phyloP scores from a whole-genome alignment of 2,888 invertebrate genomes.

The Pristionchus entomophagus region DNA sequence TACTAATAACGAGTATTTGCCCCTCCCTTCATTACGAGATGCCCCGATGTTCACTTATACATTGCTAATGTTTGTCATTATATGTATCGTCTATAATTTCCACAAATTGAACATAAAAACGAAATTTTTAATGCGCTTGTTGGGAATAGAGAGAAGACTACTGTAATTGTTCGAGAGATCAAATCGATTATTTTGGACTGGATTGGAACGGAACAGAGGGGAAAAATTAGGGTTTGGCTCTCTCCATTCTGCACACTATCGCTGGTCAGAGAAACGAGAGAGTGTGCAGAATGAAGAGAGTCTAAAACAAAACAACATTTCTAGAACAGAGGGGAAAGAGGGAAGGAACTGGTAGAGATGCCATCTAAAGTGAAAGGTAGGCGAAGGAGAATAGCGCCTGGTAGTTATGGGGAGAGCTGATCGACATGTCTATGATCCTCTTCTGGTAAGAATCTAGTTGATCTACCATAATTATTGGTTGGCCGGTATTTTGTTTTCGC shows the following conservation, averaged over 20 bases:
- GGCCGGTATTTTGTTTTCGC: no score
- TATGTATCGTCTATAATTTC: no score
- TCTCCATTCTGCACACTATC: no score
- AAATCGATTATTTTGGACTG: conserved; percentile 29
- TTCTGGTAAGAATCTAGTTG: no score
- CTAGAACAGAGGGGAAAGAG: not conserved
- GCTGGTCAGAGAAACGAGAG: no score
- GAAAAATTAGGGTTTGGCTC: no score
- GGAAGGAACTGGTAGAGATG: not conserved
- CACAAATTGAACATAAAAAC: conserved; percentile 28
- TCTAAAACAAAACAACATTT: no score
- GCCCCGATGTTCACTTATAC: not conserved
- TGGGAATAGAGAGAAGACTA: no score
- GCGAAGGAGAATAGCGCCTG: not conserved
- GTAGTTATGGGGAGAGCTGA: not conserved
- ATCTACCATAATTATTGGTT: no score
- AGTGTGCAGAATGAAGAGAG: no score
- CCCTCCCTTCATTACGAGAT: not conserved
- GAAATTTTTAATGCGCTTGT: not conserved
- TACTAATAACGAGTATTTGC: not conserved
- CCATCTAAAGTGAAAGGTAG: not conserved
- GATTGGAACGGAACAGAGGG: not conserved
- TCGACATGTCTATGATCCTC: not conserved
- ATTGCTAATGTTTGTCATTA: not conserved
- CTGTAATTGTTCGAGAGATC: conserved; percentile 18